phyloP scores from a whole-genome alignment of 2,888 invertebrate genomes.

The Podotricha telesiphe region DNA sequence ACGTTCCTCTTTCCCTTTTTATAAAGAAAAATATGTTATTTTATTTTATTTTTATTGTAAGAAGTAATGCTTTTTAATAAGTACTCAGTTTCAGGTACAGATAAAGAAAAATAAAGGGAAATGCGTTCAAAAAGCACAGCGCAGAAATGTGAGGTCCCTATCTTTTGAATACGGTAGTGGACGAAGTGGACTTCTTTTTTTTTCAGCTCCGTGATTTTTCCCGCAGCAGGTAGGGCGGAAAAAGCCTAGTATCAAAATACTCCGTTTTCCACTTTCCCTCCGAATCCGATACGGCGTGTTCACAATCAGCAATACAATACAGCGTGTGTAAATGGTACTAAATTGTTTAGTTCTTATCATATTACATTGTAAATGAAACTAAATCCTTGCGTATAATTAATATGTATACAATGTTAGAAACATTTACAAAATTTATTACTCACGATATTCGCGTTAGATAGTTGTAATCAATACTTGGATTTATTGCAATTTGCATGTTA shows the following conservation, averaged over 20 bases:
- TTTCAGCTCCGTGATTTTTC: not conserved
- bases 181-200: too few relatives aligned
- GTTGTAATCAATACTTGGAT: slow-evolving; percentile 27
- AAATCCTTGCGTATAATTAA: slow-evolving; percentile 31
- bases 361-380: slow-evolving; percentile 21
- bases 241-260: too few relatives aligned
- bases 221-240: too few relatives aligned
- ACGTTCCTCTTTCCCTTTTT: slow-evolving; percentile 26
- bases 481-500: slow-evolving; percentile 27
- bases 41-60: too few relatives aligned
- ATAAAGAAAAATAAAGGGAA: too few relatives aligned
- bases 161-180: too few relatives aligned
- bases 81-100: too few relatives aligned
- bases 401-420: slow-evolving; percentile 30
- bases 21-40: not conserved
- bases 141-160: too few relatives aligned
- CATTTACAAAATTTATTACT: slow-evolving; percentile 30
- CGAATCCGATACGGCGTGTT: too few relatives aligned
- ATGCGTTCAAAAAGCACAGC: too few relatives aligned
- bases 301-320: not conserved
- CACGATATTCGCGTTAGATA: slow-evolving; percentile 35
- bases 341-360: slow-evolving; percentile 22
- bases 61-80: too few relatives aligned
- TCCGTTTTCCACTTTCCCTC: too few relatives aligned
- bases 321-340: slow-evolving; percentile 1